Evolutionary conservation across 2,113 vertebrate genomes (phyloP), one percentile per base, ranked within the genome.

Genomic region (Archilochus colubris): DNA sequence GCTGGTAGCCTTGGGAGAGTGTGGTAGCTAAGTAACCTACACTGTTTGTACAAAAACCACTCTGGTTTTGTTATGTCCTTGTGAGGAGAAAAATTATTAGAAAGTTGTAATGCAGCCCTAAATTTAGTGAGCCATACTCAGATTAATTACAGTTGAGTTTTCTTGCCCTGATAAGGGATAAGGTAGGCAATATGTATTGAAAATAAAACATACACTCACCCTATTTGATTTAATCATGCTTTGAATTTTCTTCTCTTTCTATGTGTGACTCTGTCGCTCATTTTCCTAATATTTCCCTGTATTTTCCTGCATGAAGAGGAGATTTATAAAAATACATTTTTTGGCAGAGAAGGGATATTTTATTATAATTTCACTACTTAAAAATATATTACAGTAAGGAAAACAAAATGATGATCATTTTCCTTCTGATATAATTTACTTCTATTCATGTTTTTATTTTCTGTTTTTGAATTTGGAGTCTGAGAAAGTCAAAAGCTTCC

Each of bases 11-110:
- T 72, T 72, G 48, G 36, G 48, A 70, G 51, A 57, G n/a, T 36
- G 76, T 0, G 1, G 22, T 72, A 23, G 20, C 17, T 23, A 43
- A 12, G 7, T 33, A 20, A 27, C 1, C 0, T 12, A 21, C 14
- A 1, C 43, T 33, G 48, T 53, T 80, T 72, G 53, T 48, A 48
- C 20, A 48, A 48, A 48, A 21, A 20, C 22, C 63, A 22, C 53
- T 66, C 40, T 72, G 30, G 2, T 78, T 82, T 74, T 55, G 20
- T 70, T 83, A 8, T 28, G 13, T 61, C 19, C 46, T 82, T 28
- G 6, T 38, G 40, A 74, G 33, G 7, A 73, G 33, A 63, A 67
- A 24, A 58, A 66, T 18, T 40, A 28, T 16, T 22, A 43, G 25
- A 16, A 67, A n/a, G 28, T 28, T 76, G 84, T 67, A 70, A 66